These are phyloP conservation scores for Uloborus plumipes DNA, from an alignment of 2,888 invertebrate genomes.

Conservation along the genomic window DNA sequence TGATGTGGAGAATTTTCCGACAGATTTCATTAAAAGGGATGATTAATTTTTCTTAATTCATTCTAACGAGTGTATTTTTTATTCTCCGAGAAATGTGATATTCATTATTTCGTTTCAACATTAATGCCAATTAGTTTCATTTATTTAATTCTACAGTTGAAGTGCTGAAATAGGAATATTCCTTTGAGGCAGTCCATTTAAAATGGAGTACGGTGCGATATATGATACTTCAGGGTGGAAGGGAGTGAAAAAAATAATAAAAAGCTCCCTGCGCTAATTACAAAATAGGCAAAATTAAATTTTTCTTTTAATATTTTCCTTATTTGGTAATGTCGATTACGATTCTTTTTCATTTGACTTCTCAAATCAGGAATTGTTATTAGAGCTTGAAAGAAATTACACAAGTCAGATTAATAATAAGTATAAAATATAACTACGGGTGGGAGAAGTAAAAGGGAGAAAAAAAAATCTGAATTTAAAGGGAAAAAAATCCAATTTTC, in stretches of 20 bases:
- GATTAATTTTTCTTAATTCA: slow-evolving; percentile 49
- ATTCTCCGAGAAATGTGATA: slow-evolving; percentile 33
- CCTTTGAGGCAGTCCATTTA: background rate
- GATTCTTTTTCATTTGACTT: background rate
- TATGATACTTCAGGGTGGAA: background rate
- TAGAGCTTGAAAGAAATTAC: slow-evolving; percentile 46
- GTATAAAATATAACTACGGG: slow-evolving; percentile 21
- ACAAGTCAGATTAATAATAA: slow-evolving; percentile 28
- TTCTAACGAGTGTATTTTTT: slow-evolving; percentile 16
- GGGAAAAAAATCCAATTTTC: slow-evolving; percentile 17
- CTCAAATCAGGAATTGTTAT: slow-evolving; percentile 39
- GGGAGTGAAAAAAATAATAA: background rate
- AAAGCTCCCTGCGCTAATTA: slow-evolving; percentile 44
- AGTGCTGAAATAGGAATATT: slow-evolving; percentile 33
- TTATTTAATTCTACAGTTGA: slow-evolving; percentile 24
- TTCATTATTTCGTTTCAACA: slow-evolving; percentile 30
- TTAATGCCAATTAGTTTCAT: slow-evolving; percentile 51
- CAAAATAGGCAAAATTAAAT: slow-evolving; percentile 57
- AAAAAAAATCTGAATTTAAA: background rate
- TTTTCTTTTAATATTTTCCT: background rate
- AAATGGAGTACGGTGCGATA: background rate
- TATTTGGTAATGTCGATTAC: background rate
- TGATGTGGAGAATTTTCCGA: background rate
- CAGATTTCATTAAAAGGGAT: slow-evolving; percentile 47
- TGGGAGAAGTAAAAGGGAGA: slow-evolving; percentile 1